These are phyloP conservation scores for Pristionchus mayeri DNA, from an alignment of 2,888 invertebrate genomes.

Conservation along the genomic window DNA sequence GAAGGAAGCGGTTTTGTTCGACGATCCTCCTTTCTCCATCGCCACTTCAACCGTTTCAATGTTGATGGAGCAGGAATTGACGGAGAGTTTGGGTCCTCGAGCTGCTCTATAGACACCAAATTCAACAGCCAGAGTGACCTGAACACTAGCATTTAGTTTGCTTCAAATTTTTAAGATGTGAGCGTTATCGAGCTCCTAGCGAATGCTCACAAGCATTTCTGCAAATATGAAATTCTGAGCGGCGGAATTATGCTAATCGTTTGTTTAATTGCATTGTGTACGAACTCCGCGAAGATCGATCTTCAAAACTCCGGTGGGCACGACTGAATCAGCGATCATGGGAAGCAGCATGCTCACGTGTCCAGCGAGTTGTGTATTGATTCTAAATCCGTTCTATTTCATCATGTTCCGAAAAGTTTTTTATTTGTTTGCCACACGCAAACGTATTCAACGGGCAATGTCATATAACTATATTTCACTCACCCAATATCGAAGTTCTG, in stretches of 20 bases:
- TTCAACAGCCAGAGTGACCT: not conserved
- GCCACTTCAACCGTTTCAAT: slow-evolving; percentile 72
- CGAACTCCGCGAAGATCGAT: not conserved
- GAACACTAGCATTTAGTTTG: no score
- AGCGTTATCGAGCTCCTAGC: no score
- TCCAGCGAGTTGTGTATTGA: not conserved
- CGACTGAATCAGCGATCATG: not conserved
- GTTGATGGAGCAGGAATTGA: slow-evolving; percentile 53
- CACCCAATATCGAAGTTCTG: slow-evolving; percentile 74
- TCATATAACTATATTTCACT: slow-evolving; percentile 27
- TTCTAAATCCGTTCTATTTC: not conserved
- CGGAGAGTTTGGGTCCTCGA: not conserved
- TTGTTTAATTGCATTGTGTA: no score
- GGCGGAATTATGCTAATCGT: no score
- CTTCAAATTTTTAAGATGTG: no score
- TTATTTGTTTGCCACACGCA: no score
- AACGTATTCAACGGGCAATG: no score
- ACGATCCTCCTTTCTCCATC: slow-evolving; percentile 68
- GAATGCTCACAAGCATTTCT: no score
- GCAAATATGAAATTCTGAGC: no score
- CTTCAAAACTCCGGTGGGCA: not conserved
- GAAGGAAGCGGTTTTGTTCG: no score
- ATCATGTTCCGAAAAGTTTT: no score
- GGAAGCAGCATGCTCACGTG: not conserved
- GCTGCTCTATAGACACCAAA: not conserved